Conservation (phyloP, 2,888 invertebrate genomes). For the Deilephila porcellus region DNA sequence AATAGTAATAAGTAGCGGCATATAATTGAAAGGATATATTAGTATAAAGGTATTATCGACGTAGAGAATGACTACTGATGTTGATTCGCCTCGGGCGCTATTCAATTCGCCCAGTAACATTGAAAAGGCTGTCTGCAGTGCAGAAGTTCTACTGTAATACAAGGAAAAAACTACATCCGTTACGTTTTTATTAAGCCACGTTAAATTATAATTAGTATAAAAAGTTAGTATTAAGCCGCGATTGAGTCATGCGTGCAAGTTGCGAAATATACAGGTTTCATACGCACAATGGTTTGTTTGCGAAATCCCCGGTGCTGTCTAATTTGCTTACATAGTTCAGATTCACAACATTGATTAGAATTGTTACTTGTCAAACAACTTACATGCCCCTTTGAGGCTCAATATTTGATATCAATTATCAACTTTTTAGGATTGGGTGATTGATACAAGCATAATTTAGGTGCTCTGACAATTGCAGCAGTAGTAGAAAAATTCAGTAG, state of each 20-base stretch:
- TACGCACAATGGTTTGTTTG: slow-evolving; percentile 25
- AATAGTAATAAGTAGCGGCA: too few relatives aligned
- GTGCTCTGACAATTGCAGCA: too few relatives aligned
- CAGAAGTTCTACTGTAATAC: neutral
- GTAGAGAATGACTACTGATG: neutral
- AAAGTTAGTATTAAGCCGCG: neutral
- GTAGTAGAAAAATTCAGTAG: too few relatives aligned
- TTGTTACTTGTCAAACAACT: neutral
- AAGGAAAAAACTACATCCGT: slow-evolving; percentile 1
- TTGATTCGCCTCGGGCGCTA: neutral
- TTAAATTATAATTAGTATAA: neutral
- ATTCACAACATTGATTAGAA: neutral
- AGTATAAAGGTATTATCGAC: neutral
- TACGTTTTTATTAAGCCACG: neutral
- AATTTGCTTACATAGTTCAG: slow-evolving; percentile 15
- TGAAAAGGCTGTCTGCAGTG: neutral
- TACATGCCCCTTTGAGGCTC: neutral
- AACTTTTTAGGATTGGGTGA: too few relatives aligned
- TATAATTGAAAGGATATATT: too few relatives aligned
- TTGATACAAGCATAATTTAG: too few relatives aligned
- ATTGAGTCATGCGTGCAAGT: slow-evolving; percentile 11
- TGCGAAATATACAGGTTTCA: neutral
- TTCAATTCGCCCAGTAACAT: neutral
- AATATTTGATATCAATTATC: too few relatives aligned
- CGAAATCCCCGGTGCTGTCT: neutral